Evolutionary conservation across 2,888 invertebrate species (phyloP), one percentile per base, ranked within the genome.

Genomic region (Reticulitermes lucifugus): DNA sequence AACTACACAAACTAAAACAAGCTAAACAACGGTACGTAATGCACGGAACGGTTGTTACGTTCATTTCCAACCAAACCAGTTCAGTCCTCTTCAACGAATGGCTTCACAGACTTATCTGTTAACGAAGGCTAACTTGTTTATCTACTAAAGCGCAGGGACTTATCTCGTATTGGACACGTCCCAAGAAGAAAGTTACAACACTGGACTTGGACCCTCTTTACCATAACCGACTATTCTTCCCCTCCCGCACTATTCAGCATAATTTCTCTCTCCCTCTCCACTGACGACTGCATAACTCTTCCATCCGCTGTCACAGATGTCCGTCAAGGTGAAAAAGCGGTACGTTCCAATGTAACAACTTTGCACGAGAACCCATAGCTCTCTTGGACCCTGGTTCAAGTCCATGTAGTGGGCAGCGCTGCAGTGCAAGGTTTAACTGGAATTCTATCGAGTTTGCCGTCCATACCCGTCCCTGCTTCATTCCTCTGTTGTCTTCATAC

Each of bases 121-220:
- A 25, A 25, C 65, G 5, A 65, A n/a, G 77, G n/a, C 46, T 46
- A 46, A 46, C 43, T 51, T 43, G 14, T 77, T 77, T 77, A 77
- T 77, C 77, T 77, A 41, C 25, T 29, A 18, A 41, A 73, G 9
- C 12, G 18, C 41, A 10, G 7, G 43, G 43, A 46, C 43, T 77
- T 77, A 77, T 77, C 77, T 77, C 43, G 46, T 25, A 25, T 46
- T 77, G 77, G 77, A 77, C 77, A 46, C 77, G 77, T 43, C 46
- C 77, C 77, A 77, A 77, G 21, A 77, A 6, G 75, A 75, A 75
- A 75, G 43, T 75, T 41, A 35, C 41, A 75, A n/a, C 14, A 65
- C 65, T 65, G 65, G 65, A 65, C 65, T 73, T 41, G 22, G 18
- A 22, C 22, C 73, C 2, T 73, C 73, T 73, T 41, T 73, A 21